phyloP scores from a whole-genome alignment of 2,113 vertebrate genomes.

The Monopterus albus region DNA sequence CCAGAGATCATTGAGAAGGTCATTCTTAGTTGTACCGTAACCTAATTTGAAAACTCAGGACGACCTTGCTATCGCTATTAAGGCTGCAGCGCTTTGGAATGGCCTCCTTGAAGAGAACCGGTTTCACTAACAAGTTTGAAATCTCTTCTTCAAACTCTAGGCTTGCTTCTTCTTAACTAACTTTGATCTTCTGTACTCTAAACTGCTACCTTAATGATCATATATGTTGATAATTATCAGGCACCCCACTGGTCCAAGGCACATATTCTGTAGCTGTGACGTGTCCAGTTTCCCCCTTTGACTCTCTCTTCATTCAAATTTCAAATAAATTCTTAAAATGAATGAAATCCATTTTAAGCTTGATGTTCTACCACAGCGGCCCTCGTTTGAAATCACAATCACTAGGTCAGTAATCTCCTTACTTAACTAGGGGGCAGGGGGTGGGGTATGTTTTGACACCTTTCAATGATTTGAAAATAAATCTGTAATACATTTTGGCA shows the following conservation, averaged over 20 bases:
- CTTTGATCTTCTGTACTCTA: no score
- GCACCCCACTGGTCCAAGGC: not conserved
- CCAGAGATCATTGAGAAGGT: constrained; percentile 57
- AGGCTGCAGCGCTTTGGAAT: constrained; percentile 44
- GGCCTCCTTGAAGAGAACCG: constrained; percentile 47
- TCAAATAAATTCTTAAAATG: no score
- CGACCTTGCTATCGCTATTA: constrained; percentile 58
- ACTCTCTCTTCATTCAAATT: not conserved
- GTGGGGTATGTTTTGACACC: constrained; percentile 41
- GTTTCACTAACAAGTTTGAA: constrained; percentile 49
- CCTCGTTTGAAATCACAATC: constrained; percentile 25
- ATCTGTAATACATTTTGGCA: constrained; percentile 78
- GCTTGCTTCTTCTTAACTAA: no score
- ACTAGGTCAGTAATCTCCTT: constrained; percentile 44
- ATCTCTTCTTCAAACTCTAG: constrained; percentile 39
- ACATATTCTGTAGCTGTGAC: not conserved
- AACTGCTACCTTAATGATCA: no score
- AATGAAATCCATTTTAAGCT: not conserved
- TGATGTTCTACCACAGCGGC: not conserved
- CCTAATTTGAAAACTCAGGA: constrained; percentile 61
- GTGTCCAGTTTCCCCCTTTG: not conserved
- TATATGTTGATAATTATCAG: no score
- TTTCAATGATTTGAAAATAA: constrained; percentile 72
- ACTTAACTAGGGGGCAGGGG: not conserved
- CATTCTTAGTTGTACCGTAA: constrained; percentile 55